Evolutionary conservation across 2,888 invertebrate species (phyloP).

Genomic region (Terebella lapidaria): DNA sequence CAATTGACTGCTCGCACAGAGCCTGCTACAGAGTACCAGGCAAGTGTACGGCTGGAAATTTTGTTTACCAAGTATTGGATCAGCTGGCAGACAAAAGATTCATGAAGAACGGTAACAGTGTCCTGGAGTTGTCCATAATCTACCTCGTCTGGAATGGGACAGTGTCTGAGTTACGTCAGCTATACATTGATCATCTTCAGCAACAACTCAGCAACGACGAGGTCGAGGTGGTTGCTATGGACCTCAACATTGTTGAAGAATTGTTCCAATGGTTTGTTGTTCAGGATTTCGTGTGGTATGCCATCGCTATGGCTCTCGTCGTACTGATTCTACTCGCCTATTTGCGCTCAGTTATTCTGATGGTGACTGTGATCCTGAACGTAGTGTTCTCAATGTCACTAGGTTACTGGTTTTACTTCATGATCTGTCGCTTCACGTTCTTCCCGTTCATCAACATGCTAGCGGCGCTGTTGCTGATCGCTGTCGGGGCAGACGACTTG

Average conservation of each 20-base stretch:
- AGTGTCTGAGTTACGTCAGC: no score
- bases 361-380: conserved; percentile 74
- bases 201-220: no score
- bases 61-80: no score
- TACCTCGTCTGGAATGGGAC: background rate
- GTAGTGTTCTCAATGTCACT: conserved; percentile 81
- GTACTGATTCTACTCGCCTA: conserved; percentile 77
- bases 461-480: conserved; percentile 73
- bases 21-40: no score
- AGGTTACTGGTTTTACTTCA: conserved; percentile 84
- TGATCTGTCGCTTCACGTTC: conserved; percentile 77
- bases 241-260: conserved; percentile 78
- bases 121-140: no score
- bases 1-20: no score
- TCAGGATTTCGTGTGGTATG: conserved; percentile 74
- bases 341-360: conserved; percentile 80
- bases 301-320: conserved; percentile 72
- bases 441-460: conserved; percentile 98
- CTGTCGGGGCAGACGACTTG: conserved; percentile 91
- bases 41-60: no score
- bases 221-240: conserved; percentile 71
- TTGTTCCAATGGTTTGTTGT: conserved; percentile 79
- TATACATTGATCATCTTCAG: no score
- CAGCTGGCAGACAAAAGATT: no score
- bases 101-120: no score